These are phyloP conservation scores for Forbesichthys papilliferus DNA, from an alignment of 2,113 vertebrate species.

Conservation along the genomic window DNA sequence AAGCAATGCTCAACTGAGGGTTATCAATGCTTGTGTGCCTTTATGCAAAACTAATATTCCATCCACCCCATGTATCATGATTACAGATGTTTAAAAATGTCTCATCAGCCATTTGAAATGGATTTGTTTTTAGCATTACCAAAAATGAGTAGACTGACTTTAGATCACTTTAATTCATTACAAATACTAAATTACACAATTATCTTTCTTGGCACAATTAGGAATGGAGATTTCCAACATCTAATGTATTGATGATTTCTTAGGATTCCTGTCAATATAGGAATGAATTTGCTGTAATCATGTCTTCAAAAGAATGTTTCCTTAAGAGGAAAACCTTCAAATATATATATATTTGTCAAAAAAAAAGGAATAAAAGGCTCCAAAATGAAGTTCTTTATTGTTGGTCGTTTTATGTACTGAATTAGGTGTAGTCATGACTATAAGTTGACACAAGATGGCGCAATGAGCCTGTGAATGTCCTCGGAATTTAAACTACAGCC, in stretches of 20 bases:
- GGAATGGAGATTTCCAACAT: constrained; percentile 62
- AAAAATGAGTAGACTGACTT: constrained; percentile 42
- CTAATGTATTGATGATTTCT: constrained; percentile 55
- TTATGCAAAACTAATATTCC: constrained; percentile 73
- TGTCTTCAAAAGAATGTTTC: constrained; percentile 77
- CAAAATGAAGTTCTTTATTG: constrained; percentile 49
- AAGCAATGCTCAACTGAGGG: constrained; percentile 60
- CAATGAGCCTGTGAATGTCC: constrained; percentile 9
- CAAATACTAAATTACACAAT: constrained; percentile 52
- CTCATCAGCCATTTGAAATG: constrained; percentile 65
- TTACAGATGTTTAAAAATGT: constrained; percentile 56
- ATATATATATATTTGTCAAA: constrained; percentile 80
- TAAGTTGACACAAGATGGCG: constrained; percentile 58
- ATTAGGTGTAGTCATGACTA: background rate
- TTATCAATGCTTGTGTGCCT: constrained; percentile 80
- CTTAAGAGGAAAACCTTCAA: constrained; percentile 73
- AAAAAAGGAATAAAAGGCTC: constrained; percentile 76
- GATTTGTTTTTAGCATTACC: constrained; percentile 45
- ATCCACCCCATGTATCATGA: constrained; percentile 57
- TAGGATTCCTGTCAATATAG: constrained; percentile 69
- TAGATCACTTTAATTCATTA: constrained; percentile 45
- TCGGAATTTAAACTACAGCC: background rate
- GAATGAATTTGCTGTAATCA: constrained; percentile 75
- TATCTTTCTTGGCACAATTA: constrained; percentile 67
- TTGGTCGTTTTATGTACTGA: background rate